Conservation (phyloP, 2,888 invertebrate species). For the Napeogenes sylphis region DNA sequence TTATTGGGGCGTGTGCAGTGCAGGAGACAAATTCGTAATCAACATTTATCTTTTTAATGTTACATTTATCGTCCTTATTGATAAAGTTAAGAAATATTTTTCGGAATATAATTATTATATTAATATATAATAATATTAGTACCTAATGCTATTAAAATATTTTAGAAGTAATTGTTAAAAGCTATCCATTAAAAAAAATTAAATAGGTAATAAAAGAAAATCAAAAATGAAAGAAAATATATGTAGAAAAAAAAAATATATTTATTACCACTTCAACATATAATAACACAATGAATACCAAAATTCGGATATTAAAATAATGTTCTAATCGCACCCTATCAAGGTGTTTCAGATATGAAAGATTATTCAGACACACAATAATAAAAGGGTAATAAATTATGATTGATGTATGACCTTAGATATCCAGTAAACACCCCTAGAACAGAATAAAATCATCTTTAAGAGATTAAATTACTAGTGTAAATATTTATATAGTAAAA, state of each 20-base stretch:
- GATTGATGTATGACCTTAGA: slow-evolving; percentile 63
- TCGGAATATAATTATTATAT: too few relatives aligned
- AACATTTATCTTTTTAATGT: slow-evolving; percentile 23
- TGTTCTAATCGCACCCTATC: slow-evolving; percentile 33
- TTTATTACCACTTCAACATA: too few relatives aligned
- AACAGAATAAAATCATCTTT: slow-evolving; percentile 45
- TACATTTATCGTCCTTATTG: not conserved
- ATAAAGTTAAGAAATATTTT: too few relatives aligned
- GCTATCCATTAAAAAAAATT: too few relatives aligned
- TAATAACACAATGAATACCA: too few relatives aligned
- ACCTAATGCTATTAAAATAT: too few relatives aligned
- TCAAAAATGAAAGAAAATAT: too few relatives aligned
- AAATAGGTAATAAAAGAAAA: too few relatives aligned
- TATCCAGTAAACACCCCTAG: slow-evolving; percentile 35
- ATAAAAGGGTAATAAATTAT: slow-evolving; percentile 75
- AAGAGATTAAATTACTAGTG: slow-evolving; percentile 18
- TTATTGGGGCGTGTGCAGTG: slow-evolving; percentile 18
- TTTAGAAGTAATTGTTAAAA: too few relatives aligned
- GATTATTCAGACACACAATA: slow-evolving; percentile 67
- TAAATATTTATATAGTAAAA: slow-evolving; percentile 7
- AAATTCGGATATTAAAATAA: too few relatives aligned
- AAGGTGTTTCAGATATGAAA: slow-evolving; percentile 74
- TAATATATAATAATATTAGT: too few relatives aligned
- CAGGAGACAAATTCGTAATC: slow-evolving; percentile 20
- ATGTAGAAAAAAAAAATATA: too few relatives aligned